These are phyloP conservation scores for Leucoma salicis DNA, from an alignment of 2,888 invertebrate genomes.

Conservation along the genomic window DNA sequence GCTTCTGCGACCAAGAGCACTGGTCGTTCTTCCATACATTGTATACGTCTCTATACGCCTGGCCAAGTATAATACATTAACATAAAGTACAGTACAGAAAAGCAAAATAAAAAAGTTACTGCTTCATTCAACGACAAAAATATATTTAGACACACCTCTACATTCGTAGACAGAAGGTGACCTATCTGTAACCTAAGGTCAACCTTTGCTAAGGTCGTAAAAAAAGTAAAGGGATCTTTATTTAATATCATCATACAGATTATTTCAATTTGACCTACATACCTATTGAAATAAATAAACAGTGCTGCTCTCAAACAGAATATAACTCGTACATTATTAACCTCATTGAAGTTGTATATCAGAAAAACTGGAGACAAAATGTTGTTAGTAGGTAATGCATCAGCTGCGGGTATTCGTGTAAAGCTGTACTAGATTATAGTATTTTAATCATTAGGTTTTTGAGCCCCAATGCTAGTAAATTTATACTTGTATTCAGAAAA, in stretches of 20 bases:
- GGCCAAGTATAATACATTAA: too few relatives aligned
- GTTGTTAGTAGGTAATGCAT: slow-evolving; percentile 24
- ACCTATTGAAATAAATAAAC: slow-evolving; percentile 3
- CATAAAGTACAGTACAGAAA: too few relatives aligned
- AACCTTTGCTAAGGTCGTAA: neutral
- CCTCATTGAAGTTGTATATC: slow-evolving; percentile 19
- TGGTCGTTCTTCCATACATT: too few relatives aligned
- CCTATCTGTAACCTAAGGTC: neutral
- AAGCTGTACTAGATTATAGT: neutral
- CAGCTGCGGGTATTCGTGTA: slow-evolving; percentile 13
- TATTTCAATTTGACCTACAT: slow-evolving; percentile 4
- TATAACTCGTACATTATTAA: neutral
- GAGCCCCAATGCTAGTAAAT: too few relatives aligned
- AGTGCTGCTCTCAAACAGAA: too few relatives aligned
- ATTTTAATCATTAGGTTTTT: too few relatives aligned
- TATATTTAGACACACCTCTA: too few relatives aligned
- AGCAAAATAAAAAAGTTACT: too few relatives aligned
- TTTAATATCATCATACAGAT: neutral
- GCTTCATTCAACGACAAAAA: too few relatives aligned
- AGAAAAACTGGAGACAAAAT: slow-evolving; percentile 16
- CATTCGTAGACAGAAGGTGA: neutral
- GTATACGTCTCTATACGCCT: too few relatives aligned
- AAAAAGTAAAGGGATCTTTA: neutral
- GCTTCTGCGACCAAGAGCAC: too few relatives aligned
- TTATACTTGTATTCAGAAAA: too few relatives aligned